phyloP scores from a whole-genome alignment of 2,113 vertebrate species.

The Struthidea cinerea region DNA sequence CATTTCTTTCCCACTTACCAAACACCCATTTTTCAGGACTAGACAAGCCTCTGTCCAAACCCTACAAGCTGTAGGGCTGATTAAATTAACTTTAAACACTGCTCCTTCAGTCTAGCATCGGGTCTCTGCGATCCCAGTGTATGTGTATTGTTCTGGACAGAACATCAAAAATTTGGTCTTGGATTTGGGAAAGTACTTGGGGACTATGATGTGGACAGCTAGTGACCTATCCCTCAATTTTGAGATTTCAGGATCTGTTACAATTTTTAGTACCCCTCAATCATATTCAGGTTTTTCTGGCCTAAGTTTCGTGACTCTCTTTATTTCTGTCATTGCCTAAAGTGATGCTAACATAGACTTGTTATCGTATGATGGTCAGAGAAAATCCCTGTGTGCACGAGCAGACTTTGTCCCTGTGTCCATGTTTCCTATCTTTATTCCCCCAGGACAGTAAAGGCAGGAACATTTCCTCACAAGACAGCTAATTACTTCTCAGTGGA shows the following conservation, averaged over 20 bases:
- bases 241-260: background rate
- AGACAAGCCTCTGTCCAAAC: background rate
- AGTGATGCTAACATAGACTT: background rate
- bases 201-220: rapidly evolving
- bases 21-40: background rate
- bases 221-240: background rate
- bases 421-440: background rate
- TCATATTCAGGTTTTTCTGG: background rate
- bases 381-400: background rate
- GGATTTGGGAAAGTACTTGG: background rate
- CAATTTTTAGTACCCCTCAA: background rate
- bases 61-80: background rate
- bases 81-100: background rate
- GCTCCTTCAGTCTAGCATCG: background rate
- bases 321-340: background rate
- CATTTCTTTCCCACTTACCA: background rate
- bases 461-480: background rate
- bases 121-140: background rate
- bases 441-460: background rate
- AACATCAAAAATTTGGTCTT: background rate
- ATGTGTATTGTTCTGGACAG: background rate
- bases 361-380: background rate
- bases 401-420: background rate
- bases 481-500: background rate
- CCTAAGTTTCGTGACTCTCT: background rate